Percentiles rank a stretch among this genome's conserved stretches.
These are phyloP conservation scores for Zoanthus gigantus DNA, from an alignment of 92 coral and sea anemone genomes.

Conservation along the genomic window DNA sequence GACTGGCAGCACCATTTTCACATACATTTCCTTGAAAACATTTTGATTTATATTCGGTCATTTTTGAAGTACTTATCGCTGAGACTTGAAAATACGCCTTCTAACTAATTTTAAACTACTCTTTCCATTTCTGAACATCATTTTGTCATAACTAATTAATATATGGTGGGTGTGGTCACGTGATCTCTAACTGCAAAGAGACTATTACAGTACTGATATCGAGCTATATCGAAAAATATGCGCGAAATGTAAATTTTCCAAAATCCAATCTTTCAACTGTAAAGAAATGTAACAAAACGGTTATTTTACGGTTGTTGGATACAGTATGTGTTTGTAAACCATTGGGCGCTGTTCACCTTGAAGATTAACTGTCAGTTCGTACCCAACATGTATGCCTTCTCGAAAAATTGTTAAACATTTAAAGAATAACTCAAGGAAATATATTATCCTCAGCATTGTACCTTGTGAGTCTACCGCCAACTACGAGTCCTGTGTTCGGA, in stretches of 20 bases:
- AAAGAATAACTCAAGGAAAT: neutral
- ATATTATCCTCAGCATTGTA: constrained; percentile 15
- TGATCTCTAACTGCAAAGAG: too few species aligned
- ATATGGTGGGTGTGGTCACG: too few species aligned
- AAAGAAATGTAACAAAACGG: neutral
- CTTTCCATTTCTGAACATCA: too few species aligned
- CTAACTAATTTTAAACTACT: too few species aligned
- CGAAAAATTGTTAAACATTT: neutral
- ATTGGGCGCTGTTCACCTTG: neutral
- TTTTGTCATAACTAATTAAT: too few species aligned
- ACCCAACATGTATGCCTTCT: too few species aligned
- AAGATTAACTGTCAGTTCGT: neutral
- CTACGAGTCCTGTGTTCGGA: constrained; percentile 97
- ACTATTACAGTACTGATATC: neutral
- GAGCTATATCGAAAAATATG: neutral
- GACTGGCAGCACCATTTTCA: too few species aligned
- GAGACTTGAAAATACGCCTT: too few species aligned
- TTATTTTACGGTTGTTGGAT: neutral
- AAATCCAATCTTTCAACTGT: neutral
- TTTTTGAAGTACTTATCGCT: too few species aligned
- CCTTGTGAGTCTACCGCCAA: constrained; percentile 96
- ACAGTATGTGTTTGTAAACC: neutral
- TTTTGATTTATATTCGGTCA: too few species aligned
- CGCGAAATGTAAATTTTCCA: neutral
- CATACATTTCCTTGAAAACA: too few species aligned